Evolutionary conservation across 2,113 vertebrate species (phyloP).

Genomic region (Rhizomys pruinosus): DNA sequence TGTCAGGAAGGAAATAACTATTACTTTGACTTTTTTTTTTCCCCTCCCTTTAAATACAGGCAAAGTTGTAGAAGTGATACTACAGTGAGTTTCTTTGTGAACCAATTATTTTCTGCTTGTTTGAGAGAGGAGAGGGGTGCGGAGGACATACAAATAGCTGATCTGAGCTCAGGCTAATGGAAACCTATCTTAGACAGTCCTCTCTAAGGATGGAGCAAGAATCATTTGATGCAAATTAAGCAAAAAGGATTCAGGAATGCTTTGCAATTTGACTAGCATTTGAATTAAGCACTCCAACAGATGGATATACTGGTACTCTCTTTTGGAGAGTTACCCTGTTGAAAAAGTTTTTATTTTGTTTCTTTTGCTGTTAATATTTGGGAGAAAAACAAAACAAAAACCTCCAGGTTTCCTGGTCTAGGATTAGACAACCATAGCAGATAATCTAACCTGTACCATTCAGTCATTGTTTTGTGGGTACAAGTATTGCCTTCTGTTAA

Average conservation of each 20-base stretch:
- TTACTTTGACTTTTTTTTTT: background rate
- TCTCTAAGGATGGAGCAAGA: background rate
- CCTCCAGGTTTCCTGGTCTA: too few species aligned
- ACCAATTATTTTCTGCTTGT: background rate
- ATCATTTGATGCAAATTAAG: background rate
- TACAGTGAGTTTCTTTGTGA: background rate
- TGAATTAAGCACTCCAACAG: background rate
- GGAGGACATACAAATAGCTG: background rate
- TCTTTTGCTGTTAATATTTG: constrained; percentile 8
- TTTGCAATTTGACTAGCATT: background rate
- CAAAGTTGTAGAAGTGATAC: background rate
- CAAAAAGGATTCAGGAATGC: background rate
- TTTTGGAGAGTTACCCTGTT: background rate
- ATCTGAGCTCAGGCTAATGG: background rate
- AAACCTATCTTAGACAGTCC: background rate
- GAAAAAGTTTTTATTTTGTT: background rate
- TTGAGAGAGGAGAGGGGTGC: background rate
- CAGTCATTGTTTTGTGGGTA: background rate
- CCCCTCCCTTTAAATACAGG: background rate
- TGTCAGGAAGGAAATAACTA: background rate
- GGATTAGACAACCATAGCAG: background rate
- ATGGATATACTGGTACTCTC: background rate
- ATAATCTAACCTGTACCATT: background rate
- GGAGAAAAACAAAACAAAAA: background rate
- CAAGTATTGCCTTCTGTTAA: background rate